These are phyloP conservation scores for Phymanthus crucifer DNA, from an alignment of 92 coral and sea anemone genomes.

Conservation along the genomic window DNA sequence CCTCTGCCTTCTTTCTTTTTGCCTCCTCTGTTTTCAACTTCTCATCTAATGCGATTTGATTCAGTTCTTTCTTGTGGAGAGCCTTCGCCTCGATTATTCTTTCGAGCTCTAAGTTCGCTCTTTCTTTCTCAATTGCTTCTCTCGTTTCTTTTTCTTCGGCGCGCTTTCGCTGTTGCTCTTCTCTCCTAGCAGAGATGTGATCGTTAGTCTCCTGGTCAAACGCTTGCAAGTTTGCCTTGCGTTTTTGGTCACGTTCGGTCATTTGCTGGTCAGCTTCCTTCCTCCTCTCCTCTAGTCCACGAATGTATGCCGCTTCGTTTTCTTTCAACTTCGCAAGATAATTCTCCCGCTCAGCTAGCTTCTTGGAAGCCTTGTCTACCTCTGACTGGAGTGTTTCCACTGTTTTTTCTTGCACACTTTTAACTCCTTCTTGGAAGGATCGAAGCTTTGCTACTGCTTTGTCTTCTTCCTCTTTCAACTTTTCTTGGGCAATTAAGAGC, in stretches of 20 bases:
- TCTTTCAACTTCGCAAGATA: slow-evolving; percentile 28
- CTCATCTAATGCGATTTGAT: slow-evolving; percentile 45
- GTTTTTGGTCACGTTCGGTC: slow-evolving; percentile 24
- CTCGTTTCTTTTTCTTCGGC: slow-evolving; percentile 31
- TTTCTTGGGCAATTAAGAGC: slow-evolving; percentile 38
- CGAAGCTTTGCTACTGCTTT: slow-evolving; percentile 38
- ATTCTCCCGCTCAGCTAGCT: slow-evolving; percentile 27
- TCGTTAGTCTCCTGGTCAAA: slow-evolving; percentile 44
- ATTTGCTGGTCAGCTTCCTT: slow-evolving; percentile 28
- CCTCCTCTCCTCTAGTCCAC: slow-evolving; percentile 36
- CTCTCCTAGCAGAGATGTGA: neutral
- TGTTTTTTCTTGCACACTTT: slow-evolving; percentile 19
- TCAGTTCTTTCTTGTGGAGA: slow-evolving; percentile 46
- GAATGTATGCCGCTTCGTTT: slow-evolving; percentile 36
- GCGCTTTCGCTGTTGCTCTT: slow-evolving; percentile 11
- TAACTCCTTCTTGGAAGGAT: slow-evolving; percentile 27
- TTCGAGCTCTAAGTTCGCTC: slow-evolving; percentile 23
- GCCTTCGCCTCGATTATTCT: slow-evolving; percentile 46
- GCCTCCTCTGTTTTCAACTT: slow-evolving; percentile 33
- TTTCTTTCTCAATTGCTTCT: slow-evolving; percentile 15
- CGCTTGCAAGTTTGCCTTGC: slow-evolving; percentile 42
- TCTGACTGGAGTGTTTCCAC: slow-evolving; percentile 19
- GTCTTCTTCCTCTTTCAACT: slow-evolving; percentile 41
- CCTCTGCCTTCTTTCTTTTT: slow-evolving; percentile 51
- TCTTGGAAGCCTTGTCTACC: slow-evolving; percentile 29